Evolutionary conservation across 2,113 vertebrate species (phyloP).

Genomic region (Megaceryle torquata): DNA sequence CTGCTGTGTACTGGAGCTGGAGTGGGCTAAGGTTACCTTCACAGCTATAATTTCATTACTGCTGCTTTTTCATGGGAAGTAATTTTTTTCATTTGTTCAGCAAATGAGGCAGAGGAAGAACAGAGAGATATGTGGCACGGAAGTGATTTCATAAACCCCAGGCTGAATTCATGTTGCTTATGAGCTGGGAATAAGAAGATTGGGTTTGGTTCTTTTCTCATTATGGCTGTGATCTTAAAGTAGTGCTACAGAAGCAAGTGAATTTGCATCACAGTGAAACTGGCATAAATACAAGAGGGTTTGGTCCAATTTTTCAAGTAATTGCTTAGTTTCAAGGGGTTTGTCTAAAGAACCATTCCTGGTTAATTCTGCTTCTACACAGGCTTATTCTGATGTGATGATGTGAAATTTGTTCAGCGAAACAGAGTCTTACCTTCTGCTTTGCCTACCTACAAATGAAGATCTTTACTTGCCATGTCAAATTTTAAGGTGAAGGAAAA

Average conservation of each 20-base stretch:
- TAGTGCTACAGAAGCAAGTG: not conserved
- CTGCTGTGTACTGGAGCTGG: not conserved
- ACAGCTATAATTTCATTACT: conserved; percentile 21
- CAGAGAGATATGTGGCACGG: not conserved
- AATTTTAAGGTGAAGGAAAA: not conserved
- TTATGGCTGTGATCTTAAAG: not conserved
- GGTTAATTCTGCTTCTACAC: not conserved
- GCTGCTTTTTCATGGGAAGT: conserved; percentile 28
- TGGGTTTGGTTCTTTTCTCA: not conserved
- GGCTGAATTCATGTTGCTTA: not conserved
- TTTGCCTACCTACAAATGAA: not conserved
- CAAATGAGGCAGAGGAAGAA: conserved; percentile 34
- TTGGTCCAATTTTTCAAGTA: not conserved
- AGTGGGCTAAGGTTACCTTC: conserved; percentile 41
- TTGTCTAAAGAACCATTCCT: not conserved
- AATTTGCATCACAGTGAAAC: not conserved
- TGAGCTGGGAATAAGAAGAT: conserved; percentile 6
- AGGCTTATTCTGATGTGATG: not conserved
- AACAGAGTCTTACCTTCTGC: not conserved
- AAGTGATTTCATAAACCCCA: conserved; percentile 36
- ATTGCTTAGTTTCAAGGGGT: not conserved
- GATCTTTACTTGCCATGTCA: not conserved
- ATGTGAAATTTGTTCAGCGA: not conserved
- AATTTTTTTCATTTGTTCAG: conserved; percentile 42
- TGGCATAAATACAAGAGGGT: not conserved